A percentile compares a stretch with the other conserved stretches of the same genome.
phyloP scores from a whole-genome alignment of 2,113 vertebrate genomes.

The Hipposideros armiger region DNA sequence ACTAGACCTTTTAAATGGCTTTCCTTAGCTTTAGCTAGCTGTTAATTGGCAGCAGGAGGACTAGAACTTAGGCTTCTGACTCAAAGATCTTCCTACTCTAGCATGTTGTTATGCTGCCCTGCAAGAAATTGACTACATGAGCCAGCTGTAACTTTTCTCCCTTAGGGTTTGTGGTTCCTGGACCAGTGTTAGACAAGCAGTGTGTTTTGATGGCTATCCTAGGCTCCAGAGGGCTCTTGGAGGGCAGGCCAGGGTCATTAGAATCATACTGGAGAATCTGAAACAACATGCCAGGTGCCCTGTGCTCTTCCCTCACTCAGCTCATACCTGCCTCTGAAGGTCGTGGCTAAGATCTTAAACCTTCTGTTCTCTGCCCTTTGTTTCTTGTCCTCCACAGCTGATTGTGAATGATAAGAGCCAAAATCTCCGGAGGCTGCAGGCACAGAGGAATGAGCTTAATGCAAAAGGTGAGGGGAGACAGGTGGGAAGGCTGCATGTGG shows the following conservation, averaged over 20 bases:
- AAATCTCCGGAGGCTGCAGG: constrained; percentile 97
- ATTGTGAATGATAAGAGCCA: constrained; percentile 99
- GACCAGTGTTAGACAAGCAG: background rate
- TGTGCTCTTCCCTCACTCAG: background rate
- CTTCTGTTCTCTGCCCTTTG: background rate
- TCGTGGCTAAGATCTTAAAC: background rate
- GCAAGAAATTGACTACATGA: background rate
- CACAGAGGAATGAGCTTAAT: constrained; percentile 98
- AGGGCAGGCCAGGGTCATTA: background rate
- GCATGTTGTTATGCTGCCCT: background rate
- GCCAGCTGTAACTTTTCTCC: background rate
- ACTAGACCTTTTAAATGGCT: background rate
- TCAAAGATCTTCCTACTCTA: background rate
- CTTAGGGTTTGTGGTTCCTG: background rate
- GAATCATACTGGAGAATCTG: background rate
- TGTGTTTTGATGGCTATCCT: background rate
- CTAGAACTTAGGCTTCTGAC: background rate
- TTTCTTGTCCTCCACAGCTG: constrained; percentile 86
- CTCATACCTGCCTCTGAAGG: background rate
- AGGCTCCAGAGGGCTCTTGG: background rate
- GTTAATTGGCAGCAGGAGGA: background rate
- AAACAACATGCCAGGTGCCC: background rate
- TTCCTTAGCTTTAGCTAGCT: background rate
- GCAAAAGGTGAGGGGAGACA: constrained; percentile 92
- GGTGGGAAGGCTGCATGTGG: background rate